Evolutionary conservation across 2,113 vertebrate genomes (phyloP).

Genomic region (Leptodactylus fuscus): DNA sequence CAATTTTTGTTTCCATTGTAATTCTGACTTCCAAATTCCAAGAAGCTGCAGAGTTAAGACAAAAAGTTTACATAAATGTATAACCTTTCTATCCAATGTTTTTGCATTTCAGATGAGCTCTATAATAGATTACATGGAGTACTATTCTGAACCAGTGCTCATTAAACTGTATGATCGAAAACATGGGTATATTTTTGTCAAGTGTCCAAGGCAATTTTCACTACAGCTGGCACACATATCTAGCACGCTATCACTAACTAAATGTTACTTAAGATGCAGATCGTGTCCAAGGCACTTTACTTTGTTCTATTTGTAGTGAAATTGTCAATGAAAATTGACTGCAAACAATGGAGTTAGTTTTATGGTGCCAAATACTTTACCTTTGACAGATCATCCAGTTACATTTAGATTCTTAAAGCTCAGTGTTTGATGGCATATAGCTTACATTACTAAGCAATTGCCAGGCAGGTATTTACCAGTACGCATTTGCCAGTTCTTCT

Average conservation of each 20-base stretch:
- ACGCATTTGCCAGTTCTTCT: too few relatives aligned
- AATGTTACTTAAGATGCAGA: neutral
- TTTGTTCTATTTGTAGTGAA: neutral
- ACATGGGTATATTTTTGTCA: neutral
- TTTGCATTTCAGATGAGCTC: too few relatives aligned
- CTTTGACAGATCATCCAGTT: neutral
- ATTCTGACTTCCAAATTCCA: too few relatives aligned
- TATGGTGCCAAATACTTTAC: neutral
- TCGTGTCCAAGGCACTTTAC: neutral
- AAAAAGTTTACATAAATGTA: too few relatives aligned
- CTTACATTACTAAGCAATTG: neutral
- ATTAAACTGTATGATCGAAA: neutral
- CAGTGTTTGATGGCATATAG: neutral
- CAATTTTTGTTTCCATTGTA: neutral
- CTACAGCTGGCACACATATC: slow-evolving; percentile 18
- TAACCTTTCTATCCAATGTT: too few relatives aligned
- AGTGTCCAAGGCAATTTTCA: neutral
- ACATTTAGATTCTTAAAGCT: neutral
- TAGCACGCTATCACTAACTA: neutral
- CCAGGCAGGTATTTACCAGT: neutral
- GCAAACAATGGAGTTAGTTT: neutral
- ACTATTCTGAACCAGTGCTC: neutral
- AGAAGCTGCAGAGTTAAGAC: too few relatives aligned
- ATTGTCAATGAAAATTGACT: neutral
- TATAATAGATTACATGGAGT: neutral